Conservation (phyloP, 2,888 invertebrate genomes). For the Drosophila conformis region DNA sequence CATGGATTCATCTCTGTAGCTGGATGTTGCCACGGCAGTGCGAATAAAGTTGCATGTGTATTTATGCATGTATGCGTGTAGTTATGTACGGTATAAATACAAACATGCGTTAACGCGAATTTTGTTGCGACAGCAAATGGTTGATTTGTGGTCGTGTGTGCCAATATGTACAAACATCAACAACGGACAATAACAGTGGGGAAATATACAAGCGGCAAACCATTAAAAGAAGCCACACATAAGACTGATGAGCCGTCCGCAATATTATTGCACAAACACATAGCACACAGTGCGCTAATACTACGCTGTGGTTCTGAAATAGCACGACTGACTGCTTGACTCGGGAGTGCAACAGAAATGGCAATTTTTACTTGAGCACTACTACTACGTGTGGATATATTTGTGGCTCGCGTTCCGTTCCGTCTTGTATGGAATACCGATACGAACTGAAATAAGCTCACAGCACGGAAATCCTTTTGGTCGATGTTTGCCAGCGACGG, state of each 20-base stretch:
- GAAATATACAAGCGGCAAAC: slow-evolving; percentile 41
- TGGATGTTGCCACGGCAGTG: slow-evolving; percentile 7
- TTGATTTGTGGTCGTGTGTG: background rate
- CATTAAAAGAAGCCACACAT: slow-evolving; percentile 64
- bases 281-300: slow-evolving; percentile 34
- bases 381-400: slow-evolving; percentile 14
- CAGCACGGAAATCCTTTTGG: slow-evolving; percentile 68
- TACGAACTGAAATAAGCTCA: slow-evolving; percentile 65
- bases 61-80: background rate
- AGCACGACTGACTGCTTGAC: slow-evolving; percentile 38
- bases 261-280: slow-evolving; percentile 24
- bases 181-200: slow-evolving; percentile 28
- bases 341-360: slow-evolving; percentile 37
- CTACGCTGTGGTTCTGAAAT: slow-evolving; percentile 57
- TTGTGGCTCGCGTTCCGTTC: slow-evolving; percentile 40
- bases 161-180: slow-evolving; percentile 23
- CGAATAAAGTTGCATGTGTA: background rate
- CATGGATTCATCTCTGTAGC: slow-evolving; percentile 23
- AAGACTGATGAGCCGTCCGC: slow-evolving; percentile 30
- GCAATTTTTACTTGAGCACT: slow-evolving; percentile 26
- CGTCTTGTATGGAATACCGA: slow-evolving; percentile 67
- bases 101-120: slow-evolving; percentile 26
- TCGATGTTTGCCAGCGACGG: slow-evolving; percentile 26
- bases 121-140: slow-evolving; percentile 28
- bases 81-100: slow-evolving; percentile 2